Conservation (phyloP, 2,113 vertebrate genomes). For the Peromyscus californicus region DNA sequence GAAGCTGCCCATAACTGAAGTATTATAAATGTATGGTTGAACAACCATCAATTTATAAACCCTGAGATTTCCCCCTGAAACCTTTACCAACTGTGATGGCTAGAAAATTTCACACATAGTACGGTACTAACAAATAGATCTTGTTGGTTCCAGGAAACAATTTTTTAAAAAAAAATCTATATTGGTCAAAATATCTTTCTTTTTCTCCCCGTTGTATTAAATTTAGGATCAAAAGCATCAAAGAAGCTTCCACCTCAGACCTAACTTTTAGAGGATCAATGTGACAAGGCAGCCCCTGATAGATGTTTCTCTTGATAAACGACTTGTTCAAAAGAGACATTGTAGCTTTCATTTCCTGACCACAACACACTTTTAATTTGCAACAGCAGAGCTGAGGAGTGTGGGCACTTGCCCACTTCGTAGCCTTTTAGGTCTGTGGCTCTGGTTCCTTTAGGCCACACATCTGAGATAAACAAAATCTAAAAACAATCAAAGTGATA, state of each 20-base stretch:
- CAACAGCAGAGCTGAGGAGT: conserved; percentile 91
- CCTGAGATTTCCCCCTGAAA: conserved; percentile 53
- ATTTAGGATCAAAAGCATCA: conserved; percentile 91
- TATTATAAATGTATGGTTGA: conserved; percentile 49
- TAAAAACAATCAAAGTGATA: conserved; percentile 79
- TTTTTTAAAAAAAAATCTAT: conserved; percentile 78
- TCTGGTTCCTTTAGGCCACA: conserved; percentile 86
- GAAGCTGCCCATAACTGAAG: conserved; percentile 30
- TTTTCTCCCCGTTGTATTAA: conserved; percentile 87
- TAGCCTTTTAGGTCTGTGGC: conserved; percentile 85
- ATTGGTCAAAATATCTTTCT: conserved; percentile 79
- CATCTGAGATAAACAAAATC: conserved; percentile 85
- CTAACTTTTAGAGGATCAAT: conserved; percentile 91
- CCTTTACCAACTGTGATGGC: conserved; percentile 47
- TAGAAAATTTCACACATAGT: conserved; percentile 78
- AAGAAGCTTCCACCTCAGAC: conserved; percentile 88
- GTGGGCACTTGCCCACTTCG: conserved; percentile 88
- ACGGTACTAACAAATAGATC: conserved; percentile 73
- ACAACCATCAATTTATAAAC: conserved; percentile 63
- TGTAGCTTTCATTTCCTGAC: conserved; percentile 94
- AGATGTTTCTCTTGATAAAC: conserved; percentile 93
- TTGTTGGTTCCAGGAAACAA: conserved; percentile 78
- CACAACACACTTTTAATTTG: conserved; percentile 94
- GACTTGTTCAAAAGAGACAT: conserved; percentile 94
- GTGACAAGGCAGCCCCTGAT: conserved; percentile 92